phyloP scores from a whole-genome alignment of 2,888 invertebrate genomes.

The Melinaea marsaeus region DNA sequence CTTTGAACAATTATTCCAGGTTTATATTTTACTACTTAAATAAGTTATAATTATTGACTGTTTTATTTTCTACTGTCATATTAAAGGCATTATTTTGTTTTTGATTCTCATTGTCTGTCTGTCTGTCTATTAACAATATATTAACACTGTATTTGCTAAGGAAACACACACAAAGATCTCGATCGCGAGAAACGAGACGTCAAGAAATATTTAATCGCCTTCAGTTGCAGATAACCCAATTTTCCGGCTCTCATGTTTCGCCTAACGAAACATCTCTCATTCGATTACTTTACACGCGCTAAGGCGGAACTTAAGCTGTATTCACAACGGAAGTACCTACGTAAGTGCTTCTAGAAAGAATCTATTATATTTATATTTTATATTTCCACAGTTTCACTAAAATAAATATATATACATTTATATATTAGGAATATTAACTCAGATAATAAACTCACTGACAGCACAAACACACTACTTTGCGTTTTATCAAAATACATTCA shows the following conservation, averaged over 20 bases:
- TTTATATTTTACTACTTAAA: no score
- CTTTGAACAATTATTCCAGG: no score
- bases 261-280: slow-evolving; percentile 33
- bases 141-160: not conserved
- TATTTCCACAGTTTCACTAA: not conserved
- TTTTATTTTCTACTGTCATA: no score
- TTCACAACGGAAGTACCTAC: slow-evolving; percentile 8
- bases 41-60: no score
- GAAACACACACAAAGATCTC: slow-evolving; percentile 20
- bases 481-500: no score
- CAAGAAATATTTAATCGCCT: slow-evolving; percentile 33
- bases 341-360: slow-evolving; percentile 12
- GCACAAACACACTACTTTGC: no score
- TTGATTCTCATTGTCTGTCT: no score
- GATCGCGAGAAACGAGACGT: slow-evolving; percentile 26
- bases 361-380: not conserved
- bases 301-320: slow-evolving; percentile 22
- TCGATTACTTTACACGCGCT: slow-evolving; percentile 32
- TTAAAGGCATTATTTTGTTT: no score
- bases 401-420: not conserved
- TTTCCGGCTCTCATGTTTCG: slow-evolving; percentile 34
- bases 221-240: slow-evolving; percentile 35
- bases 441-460: no score
- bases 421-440: not conserved
- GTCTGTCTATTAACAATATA: not conserved